These are phyloP conservation scores for Perca fluviatilis DNA, from an alignment of 2,113 vertebrate species.

Conservation along the genomic window DNA sequence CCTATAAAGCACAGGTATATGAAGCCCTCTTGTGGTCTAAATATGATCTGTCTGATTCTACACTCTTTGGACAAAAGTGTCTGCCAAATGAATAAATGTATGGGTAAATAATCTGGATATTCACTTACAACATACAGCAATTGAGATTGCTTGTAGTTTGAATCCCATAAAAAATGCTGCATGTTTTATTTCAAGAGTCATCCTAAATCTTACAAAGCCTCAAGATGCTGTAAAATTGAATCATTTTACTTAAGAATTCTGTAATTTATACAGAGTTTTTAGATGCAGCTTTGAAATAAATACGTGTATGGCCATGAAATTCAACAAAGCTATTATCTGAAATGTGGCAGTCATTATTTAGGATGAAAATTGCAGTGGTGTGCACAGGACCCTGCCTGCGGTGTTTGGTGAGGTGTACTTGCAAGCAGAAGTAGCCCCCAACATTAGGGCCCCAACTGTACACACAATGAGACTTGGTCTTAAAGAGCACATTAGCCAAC, in stretches of 20 bases:
- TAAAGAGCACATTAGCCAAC: not conserved
- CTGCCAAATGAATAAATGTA: not conserved
- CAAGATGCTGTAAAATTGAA: not conserved
- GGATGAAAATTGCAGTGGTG: not conserved
- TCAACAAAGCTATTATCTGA: not conserved
- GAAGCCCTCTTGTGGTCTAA: conserved; percentile 74
- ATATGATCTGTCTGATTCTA: not conserved
- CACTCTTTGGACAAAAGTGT: not conserved
- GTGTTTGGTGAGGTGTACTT: not conserved
- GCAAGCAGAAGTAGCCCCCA: not conserved
- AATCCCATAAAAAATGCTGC: not conserved
- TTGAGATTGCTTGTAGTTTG: not conserved
- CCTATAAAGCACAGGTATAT: conserved; percentile 34
- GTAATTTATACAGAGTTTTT: not conserved
- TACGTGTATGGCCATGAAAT: not conserved
- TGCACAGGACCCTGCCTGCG: not conserved
- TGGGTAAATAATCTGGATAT: not conserved
- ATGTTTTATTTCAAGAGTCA: not conserved
- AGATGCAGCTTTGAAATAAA: not conserved
- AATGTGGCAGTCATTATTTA: not conserved
- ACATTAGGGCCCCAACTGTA: not conserved
- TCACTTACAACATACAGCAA: not conserved
- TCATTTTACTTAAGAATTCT: not conserved
- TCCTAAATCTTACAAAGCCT: not conserved
- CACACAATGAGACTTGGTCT: not conserved